These are phyloP conservation scores for Falco naumanni DNA, from an alignment of 2,797 vertebrate species.

Conservation along the genomic window DNA sequence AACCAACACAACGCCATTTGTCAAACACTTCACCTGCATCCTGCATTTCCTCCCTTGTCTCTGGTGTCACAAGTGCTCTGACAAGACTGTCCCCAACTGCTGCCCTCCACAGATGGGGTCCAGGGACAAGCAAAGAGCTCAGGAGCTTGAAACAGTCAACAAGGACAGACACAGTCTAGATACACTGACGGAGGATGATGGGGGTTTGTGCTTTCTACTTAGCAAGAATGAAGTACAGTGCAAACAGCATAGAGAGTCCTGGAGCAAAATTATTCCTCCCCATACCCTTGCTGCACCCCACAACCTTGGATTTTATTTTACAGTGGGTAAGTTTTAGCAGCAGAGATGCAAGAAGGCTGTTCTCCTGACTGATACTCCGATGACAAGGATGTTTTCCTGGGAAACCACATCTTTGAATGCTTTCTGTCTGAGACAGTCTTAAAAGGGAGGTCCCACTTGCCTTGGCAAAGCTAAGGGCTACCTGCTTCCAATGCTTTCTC, in stretches of 20 bases:
- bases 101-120: not conserved
- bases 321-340: not conserved
- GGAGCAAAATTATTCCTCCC: not conserved
- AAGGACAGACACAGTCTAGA: accelerated
- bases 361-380: not conserved
- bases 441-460: not conserved
- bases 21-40: not conserved
- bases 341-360: not conserved
- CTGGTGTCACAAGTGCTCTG: accelerated
- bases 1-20: not conserved
- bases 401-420: not conserved
- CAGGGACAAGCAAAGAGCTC: not conserved
- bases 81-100: not conserved
- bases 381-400: not conserved
- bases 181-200: not conserved
- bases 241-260: not conserved
- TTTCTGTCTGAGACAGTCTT: not conserved
- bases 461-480: not conserved
- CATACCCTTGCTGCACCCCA: not conserved
- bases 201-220: not conserved
- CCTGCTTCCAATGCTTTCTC: not conserved
- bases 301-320: not conserved
- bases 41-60: not conserved
- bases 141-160: not conserved
- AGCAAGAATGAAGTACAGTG: not conserved